phyloP scores from a whole-genome alignment of 2,797 vertebrate species.

The Rhinogobio ventralis region DNA sequence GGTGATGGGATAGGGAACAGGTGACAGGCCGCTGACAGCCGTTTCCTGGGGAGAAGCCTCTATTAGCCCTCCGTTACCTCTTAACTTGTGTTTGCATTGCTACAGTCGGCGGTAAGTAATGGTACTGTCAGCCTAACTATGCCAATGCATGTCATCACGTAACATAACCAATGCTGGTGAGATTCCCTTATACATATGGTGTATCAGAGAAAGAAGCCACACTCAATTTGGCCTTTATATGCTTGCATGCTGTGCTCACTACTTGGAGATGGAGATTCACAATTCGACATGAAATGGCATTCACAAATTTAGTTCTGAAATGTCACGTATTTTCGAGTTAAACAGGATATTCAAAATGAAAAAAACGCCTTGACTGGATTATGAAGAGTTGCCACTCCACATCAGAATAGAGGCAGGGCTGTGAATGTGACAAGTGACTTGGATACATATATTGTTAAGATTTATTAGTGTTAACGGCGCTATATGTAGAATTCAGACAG shows the following conservation, averaged over 20 bases:
- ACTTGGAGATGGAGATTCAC: not conserved
- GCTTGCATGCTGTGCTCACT: not conserved
- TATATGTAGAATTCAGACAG: too few relatives aligned
- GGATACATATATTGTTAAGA: too few relatives aligned
- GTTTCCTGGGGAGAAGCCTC: conserved; percentile 61
- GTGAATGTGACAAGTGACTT: too few relatives aligned
- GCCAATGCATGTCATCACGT: not conserved
- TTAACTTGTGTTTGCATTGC: conserved; percentile 55
- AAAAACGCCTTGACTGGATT: not conserved
- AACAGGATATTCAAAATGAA: not conserved
- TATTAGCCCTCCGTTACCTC: conserved; percentile 59
- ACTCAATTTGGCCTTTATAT: not conserved
- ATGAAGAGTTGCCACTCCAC: not conserved
- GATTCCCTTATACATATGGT: not conserved
- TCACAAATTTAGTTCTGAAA: not conserved
- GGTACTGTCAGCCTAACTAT: conserved; percentile 7
- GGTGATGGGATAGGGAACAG: conserved; percentile 62
- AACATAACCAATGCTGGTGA: not conserved
- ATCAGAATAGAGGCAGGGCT: not conserved
- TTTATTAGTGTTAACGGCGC: too few relatives aligned
- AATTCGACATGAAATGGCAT: not conserved
- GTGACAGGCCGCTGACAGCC: conserved; percentile 62
- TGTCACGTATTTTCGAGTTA: not conserved
- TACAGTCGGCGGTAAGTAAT: conserved; percentile 23
- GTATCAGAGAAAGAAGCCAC: not conserved